Conservation (phyloP, 2,888 invertebrate species). For the Pachliopta kotzebuea region DNA sequence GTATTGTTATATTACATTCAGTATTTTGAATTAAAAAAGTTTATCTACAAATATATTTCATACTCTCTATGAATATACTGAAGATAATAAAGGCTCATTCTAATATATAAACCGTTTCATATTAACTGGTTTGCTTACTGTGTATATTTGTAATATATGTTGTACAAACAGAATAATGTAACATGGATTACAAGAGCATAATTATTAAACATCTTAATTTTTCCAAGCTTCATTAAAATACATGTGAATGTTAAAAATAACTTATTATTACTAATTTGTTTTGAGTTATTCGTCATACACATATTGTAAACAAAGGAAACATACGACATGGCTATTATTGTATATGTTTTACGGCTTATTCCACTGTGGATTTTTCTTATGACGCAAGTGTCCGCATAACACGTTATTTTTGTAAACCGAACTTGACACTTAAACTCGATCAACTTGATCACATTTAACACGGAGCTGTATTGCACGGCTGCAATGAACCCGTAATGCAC, state of each 20-base stretch:
- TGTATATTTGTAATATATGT: no score
- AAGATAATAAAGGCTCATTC: no score
- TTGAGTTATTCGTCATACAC: not conserved
- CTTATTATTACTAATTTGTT: no score
- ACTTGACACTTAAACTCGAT: conserved; percentile 2
- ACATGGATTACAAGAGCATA: no score
- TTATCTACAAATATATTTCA: not conserved
- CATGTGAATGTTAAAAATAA: no score
- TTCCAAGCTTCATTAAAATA: no score
- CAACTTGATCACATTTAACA: conserved; percentile 41
- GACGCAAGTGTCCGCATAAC: conserved; percentile 7
- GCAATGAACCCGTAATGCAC: conserved; percentile 10
- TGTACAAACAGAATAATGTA: no score
- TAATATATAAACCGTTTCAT: no score
- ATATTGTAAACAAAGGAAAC: not conserved
- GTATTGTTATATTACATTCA: conserved; percentile 26
- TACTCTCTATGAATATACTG: not conserved
- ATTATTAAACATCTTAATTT: no score
- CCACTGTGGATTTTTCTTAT: conserved; percentile 5
- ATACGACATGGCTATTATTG: not conserved
- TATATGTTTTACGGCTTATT: not conserved
- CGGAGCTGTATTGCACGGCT: conserved; percentile 36
- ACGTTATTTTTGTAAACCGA: not conserved
- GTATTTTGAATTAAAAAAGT: not conserved
- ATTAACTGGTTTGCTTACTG: no score